A percentile compares a stretch with the other conserved stretches of the same genome.
Evolutionary conservation across 1,140 invertebrate species (phyloP).

Genomic region (Brachystomella parvula): DNA sequence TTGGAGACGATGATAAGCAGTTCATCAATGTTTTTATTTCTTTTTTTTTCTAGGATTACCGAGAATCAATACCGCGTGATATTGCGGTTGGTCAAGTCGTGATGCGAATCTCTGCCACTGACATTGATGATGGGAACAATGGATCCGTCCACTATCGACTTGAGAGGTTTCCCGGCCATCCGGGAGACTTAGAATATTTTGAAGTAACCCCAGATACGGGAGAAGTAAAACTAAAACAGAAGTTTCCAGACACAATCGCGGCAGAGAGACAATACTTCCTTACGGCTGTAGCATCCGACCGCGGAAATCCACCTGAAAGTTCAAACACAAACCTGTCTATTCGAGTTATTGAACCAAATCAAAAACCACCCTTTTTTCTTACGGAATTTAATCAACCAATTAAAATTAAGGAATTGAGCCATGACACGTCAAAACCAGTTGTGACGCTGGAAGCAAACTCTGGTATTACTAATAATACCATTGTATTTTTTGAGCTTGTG

Average conservation of each 20-base stretch:
- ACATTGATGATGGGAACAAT: slow-evolving; percentile 78
- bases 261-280: slow-evolving; percentile 60
- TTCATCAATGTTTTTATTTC: neutral
- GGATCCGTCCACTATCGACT: slow-evolving; percentile 62
- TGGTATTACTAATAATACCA: slow-evolving; percentile 56
- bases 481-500: slow-evolving; percentile 68
- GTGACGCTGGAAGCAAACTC: slow-evolving; percentile 56
- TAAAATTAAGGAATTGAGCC: slow-evolving; percentile 61
- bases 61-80: slow-evolving; percentile 67
- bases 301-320: slow-evolving; percentile 54
- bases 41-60: slow-evolving; percentile 53
- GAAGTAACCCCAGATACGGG: slow-evolving; percentile 66
- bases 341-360: slow-evolving; percentile 74
- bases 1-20: neutral
- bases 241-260: slow-evolving; percentile 50
- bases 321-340: slow-evolving; percentile 67
- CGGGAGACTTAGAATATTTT: slow-evolving; percentile 60
- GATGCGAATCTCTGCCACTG: slow-evolving; percentile 78
- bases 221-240: slow-evolving; percentile 63
- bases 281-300: slow-evolving; percentile 65
- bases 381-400: slow-evolving; percentile 52
- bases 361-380: slow-evolving; percentile 70
- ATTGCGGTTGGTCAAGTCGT: slow-evolving; percentile 59
- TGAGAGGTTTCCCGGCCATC: slow-evolving; percentile 45
- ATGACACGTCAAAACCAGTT: slow-evolving; percentile 58